These are phyloP conservation scores for Albula goreensis DNA, from an alignment of 2,113 vertebrate species.

Conservation along the genomic window DNA sequence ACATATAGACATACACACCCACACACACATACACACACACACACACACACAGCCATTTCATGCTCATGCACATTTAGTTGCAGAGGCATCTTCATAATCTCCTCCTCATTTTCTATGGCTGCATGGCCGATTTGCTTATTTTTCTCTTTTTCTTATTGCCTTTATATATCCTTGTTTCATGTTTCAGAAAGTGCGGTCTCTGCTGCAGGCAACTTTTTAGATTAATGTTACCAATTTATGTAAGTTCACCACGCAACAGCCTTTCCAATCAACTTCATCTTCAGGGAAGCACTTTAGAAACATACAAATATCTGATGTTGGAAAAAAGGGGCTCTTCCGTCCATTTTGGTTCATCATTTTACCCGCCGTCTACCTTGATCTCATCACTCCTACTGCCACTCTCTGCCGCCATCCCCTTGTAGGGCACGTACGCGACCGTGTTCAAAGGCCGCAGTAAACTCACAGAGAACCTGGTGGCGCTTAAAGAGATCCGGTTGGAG, in stretches of 20 bases:
- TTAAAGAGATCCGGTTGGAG: slow-evolving; percentile 93
- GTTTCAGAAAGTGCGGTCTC: background rate
- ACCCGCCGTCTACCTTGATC: background rate
- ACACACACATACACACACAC: background rate
- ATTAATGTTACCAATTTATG: background rate
- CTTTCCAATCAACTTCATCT: background rate
- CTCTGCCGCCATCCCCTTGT: slow-evolving; percentile 1
- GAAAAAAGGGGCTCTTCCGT: background rate
- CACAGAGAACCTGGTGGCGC: slow-evolving; percentile 92
- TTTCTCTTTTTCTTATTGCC: background rate
- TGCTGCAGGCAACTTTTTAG: background rate
- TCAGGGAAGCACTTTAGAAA: too few relatives aligned
- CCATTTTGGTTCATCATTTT: background rate
- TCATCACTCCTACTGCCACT: background rate
- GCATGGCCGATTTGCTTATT: background rate
- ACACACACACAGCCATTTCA: background rate
- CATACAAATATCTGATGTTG: too few relatives aligned
- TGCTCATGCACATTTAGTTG: background rate
- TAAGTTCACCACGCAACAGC: background rate
- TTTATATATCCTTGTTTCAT: background rate
- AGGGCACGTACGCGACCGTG: slow-evolving; percentile 95
- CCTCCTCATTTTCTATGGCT: background rate
- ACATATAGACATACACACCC: background rate
- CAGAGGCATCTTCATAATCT: background rate
- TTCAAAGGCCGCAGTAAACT: slow-evolving; percentile 94